Evolutionary conservation across 2,113 vertebrate genomes (phyloP), one percentile per base, ranked within the genome.

Genomic region (Caloenas nicobarica): DNA sequence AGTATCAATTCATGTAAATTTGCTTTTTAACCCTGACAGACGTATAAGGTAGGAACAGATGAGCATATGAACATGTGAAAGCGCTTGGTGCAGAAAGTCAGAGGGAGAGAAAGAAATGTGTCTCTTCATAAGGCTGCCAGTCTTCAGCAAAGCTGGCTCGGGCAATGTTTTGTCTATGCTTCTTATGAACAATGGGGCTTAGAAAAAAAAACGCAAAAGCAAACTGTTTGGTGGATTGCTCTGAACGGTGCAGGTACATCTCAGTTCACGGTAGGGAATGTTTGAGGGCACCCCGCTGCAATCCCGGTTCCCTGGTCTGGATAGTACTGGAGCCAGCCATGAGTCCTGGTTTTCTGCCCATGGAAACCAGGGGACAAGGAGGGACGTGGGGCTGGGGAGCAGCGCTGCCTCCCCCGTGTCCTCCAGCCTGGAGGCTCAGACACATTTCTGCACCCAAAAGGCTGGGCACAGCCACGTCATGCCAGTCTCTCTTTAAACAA

Each of bases 381-480:
- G 38, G 42, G 23, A n/a, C 13, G 23, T 0, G 0, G 38, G 57
- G 33, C 14, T 74, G 44, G 26, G 46, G 7, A 46, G 48, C 36
- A 61, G 1, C 21, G 2, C 15, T 22, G 29, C 5, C 3, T 58
- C 24, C 25, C 9, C 2, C 6, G 36, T 12, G 31, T 15, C 61
- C 33, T 42, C 48, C 38, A 17, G 48, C 42, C 7, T 0, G 5
- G 46, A 50, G 36, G 14, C 34, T 68, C 15, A 19, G 64, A 10
- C 5, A 11, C 5, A 0, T 40, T 10, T 1, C 44, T 62, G 23
- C 36, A 44, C 5, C 61, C 61, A 7, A 16, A 57, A 42, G 40
- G 2, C 4, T 22, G 51, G 18, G 22, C 33, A 31, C 1, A 3
- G 12, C 22, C 10, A 1, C 3, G 1, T 0, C 13, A 1, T 2